Percentiles rank a stretch among this genome's conserved stretches.
These are phyloP conservation scores for Tortricodes alternella DNA, from an alignment of 2,888 invertebrate species.

Conservation along the genomic window DNA sequence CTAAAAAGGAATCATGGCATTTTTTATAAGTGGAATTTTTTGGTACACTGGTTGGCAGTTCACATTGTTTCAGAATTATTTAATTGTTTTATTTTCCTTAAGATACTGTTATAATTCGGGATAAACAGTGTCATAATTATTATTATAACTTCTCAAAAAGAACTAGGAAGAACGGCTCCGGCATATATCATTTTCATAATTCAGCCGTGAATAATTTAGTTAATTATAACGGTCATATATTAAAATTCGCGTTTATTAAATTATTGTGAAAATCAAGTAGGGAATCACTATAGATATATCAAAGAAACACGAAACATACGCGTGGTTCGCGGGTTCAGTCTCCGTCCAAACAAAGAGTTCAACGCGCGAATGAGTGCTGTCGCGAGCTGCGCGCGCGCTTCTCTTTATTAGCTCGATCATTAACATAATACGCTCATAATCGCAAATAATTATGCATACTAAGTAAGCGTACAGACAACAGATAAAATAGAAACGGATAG, in stretches of 20 bases:
- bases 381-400: slow-evolving; percentile 9
- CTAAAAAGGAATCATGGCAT: no score
- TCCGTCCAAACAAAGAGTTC: slow-evolving; percentile 51
- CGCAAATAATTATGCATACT: slow-evolving; percentile 21
- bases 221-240: no score
- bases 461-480: neutral
- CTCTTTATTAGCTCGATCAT: slow-evolving; percentile 8
- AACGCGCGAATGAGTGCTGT: slow-evolving; percentile 52
- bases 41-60: no score
- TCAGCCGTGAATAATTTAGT: no score
- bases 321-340: neutral
- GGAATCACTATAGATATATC: neutral
- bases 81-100: no score
- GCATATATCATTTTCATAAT: no score
- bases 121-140: no score
- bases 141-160: no score
- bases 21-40: no score
- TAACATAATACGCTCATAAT: slow-evolving; percentile 10
- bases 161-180: no score
- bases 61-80: no score
- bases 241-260: neutral
- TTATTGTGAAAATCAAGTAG: neutral
- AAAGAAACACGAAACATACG: neutral
- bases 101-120: no score
- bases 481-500: neutral